Percentiles rank a stretch among this genome's conserved stretches.
Evolutionary conservation across 2,797 vertebrate species (phyloP).

Genomic region (Onychomys leucogaster): DNA sequence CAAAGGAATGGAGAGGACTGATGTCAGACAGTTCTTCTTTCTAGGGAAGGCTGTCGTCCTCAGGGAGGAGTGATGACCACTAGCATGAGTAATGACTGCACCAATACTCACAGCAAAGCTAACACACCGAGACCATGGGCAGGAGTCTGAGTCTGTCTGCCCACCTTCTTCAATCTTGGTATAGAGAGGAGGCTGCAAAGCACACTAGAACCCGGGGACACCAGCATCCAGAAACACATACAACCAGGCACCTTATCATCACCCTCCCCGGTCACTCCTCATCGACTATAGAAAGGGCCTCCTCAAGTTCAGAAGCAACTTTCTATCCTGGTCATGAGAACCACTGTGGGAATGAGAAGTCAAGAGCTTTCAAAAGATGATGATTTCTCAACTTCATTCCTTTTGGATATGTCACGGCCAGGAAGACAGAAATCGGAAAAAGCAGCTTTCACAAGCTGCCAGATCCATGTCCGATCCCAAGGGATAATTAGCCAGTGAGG

Average conservation of each 20-base stretch:
- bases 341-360: slow-evolving; percentile 78
- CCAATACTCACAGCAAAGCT: slow-evolving; percentile 8
- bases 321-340: slow-evolving; percentile 72
- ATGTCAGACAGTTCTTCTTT: background rate
- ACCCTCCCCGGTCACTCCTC: background rate
- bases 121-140: background rate
- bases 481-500: slow-evolving; percentile 79
- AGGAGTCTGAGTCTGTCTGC: background rate
- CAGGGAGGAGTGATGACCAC: slow-evolving; percentile 11
- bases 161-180: slow-evolving; percentile 1
- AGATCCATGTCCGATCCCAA: slow-evolving; percentile 76
- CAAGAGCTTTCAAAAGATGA: slow-evolving; percentile 73
- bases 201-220: slow-evolving; percentile 18
- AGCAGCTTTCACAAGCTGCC: slow-evolving; percentile 82
- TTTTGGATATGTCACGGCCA: slow-evolving; percentile 82
- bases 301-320: slow-evolving; percentile 35
- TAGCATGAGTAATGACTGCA: slow-evolving; percentile 34
- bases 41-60: background rate
- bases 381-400: slow-evolving; percentile 84
- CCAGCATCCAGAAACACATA: background rate
- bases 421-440: slow-evolving; percentile 81
- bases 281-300: slow-evolving; percentile 36
- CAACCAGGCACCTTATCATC: background rate
- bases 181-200: slow-evolving; percentile 47
- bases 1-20: slow-evolving; percentile 2